phyloP scores from a whole-genome alignment of 2,113 vertebrate genomes.

The Bagarius yarrelli region DNA sequence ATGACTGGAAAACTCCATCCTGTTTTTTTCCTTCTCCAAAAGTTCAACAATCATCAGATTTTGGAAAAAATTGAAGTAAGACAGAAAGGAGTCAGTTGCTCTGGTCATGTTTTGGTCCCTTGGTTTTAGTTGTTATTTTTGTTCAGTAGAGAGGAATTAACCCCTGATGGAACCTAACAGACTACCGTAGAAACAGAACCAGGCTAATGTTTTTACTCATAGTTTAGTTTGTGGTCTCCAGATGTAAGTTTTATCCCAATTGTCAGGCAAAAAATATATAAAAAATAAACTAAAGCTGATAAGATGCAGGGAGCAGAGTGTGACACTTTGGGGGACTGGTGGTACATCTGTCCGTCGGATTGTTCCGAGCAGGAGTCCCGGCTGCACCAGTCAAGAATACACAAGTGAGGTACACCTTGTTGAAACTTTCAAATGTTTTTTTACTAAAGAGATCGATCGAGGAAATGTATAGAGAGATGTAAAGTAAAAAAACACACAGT shows the following conservation, averaged over 20 bases:
- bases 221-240: constrained; percentile 32
- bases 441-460: constrained; percentile 22
- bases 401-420: constrained; percentile 25
- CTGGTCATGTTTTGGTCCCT: constrained; percentile 52
- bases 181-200: constrained; percentile 24
- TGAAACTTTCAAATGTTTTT: constrained; percentile 47
- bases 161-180: constrained; percentile 41
- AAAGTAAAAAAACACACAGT: constrained; percentile 29
- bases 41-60: constrained; percentile 33
- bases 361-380: background rate
- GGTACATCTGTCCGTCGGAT: constrained; percentile 20
- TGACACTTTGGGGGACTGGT: constrained; percentile 53
- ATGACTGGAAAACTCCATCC: constrained; percentile 12
- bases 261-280: constrained; percentile 47
- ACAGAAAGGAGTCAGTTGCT: constrained; percentile 7
- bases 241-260: constrained; percentile 52
- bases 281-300: constrained; percentile 54
- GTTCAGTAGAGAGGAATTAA: constrained; percentile 6
- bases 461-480: background rate
- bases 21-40: constrained; percentile 5
- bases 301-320: constrained; percentile 50
- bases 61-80: background rate
- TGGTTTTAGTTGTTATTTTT: constrained; percentile 29
- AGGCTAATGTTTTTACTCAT: constrained; percentile 25
- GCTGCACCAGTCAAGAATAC: constrained; percentile 18